Conservation (phyloP, 2,888 invertebrate genomes). For the Caenorhabditis auriculariae region DNA sequence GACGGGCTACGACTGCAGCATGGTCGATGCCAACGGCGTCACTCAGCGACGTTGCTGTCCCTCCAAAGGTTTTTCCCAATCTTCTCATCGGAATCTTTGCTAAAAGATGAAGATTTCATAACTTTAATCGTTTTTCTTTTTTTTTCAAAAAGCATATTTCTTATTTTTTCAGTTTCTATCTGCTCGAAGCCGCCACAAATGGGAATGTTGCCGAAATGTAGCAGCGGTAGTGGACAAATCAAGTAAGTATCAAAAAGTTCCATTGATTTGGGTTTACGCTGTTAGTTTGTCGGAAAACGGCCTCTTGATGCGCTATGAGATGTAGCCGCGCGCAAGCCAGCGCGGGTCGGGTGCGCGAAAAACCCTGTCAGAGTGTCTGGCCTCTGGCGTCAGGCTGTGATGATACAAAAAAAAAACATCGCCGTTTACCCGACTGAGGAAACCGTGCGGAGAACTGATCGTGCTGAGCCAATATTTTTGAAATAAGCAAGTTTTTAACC, state of each 20-base stretch:
- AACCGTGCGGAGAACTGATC: slow-evolving; percentile 28
- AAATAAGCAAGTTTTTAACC: too few species aligned
- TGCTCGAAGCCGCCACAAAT: slow-evolving; percentile 42
- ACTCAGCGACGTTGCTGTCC: slow-evolving; percentile 45
- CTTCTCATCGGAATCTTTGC: neutral
- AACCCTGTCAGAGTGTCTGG: too few species aligned
- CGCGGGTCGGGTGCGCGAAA: too few species aligned
- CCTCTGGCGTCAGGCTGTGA: slow-evolving; percentile 15
- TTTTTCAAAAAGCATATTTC: neutral
- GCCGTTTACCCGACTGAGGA: slow-evolving; percentile 46
- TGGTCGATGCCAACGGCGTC: slow-evolving; percentile 40
- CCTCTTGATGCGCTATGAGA: neutral
- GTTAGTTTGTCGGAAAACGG: neutral
- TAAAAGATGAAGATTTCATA: neutral
- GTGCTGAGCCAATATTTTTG: slow-evolving; percentile 24
- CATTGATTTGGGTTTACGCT: neutral
- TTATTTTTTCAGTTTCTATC: slow-evolving; percentile 24
- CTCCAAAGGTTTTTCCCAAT: slow-evolving; percentile 26
- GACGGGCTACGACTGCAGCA: slow-evolving; percentile 40
- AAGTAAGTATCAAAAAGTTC: slow-evolving; percentile 15
- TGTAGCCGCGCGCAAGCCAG: neutral
- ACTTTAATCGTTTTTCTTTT: neutral
- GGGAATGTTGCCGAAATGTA: slow-evolving; percentile 42
- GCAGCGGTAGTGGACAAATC: slow-evolving; percentile 35
- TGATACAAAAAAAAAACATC: slow-evolving; percentile 18